These are phyloP conservation scores for Acyrthosiphon pisum DNA, from an alignment of 1,140 invertebrate genomes.

Conservation along the genomic window DNA sequence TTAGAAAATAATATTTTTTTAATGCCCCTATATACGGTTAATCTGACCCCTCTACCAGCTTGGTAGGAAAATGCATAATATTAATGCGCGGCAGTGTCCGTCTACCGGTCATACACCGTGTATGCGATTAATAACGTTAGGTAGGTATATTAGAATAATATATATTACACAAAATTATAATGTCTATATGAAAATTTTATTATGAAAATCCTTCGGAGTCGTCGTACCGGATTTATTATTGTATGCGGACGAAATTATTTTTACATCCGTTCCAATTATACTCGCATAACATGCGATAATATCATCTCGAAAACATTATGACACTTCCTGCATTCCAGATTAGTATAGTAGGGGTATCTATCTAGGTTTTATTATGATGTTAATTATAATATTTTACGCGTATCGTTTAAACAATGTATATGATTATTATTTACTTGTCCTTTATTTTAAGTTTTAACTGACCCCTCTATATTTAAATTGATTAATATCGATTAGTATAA, in stretches of 20 bases:
- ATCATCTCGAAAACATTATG: not conserved
- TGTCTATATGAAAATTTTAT: not conserved
- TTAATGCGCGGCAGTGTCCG: not conserved
- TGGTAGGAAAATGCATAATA: not conserved
- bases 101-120: not conserved
- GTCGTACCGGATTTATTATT: not conserved
- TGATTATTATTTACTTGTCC: too few species aligned
- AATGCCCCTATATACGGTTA: not conserved
- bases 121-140: not conserved
- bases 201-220: not conserved
- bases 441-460: too few species aligned
- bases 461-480: too few species aligned
- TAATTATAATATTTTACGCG: too few species aligned
- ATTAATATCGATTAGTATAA: too few species aligned
- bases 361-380: not conserved
- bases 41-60: not conserved
- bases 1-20: not conserved
- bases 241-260: not conserved
- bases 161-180: not conserved
- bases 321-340: not conserved
- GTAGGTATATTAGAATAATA: not conserved
- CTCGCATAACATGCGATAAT: not conserved
- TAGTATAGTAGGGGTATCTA: not conserved
- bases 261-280: not conserved
- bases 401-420: too few species aligned